phyloP scores from a whole-genome alignment of 2,113 vertebrate species.

The Thunnus maccoyii region DNA sequence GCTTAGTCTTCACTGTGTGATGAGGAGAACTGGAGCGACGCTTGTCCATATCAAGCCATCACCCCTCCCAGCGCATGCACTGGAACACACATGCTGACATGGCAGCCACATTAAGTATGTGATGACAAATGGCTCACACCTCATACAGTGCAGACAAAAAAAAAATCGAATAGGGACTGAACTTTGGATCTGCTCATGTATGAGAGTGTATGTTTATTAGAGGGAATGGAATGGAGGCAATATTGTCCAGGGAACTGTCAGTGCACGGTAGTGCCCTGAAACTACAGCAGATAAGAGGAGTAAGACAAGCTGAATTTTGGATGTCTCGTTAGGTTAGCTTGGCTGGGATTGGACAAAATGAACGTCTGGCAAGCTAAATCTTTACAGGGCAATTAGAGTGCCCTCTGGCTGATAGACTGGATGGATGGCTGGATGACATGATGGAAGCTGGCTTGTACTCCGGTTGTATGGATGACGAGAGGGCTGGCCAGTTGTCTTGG shows the following conservation, averaged over 20 bases:
- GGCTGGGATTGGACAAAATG: constrained; percentile 26
- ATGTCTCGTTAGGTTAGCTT: constrained; percentile 38
- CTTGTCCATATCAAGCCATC: constrained; percentile 61
- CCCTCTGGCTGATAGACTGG: constrained; percentile 63
- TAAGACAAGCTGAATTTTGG: constrained; percentile 45
- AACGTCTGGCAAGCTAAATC: constrained; percentile 39
- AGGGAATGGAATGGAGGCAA: constrained; percentile 49
- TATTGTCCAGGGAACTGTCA: constrained; percentile 69
- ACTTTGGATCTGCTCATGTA: constrained; percentile 44
- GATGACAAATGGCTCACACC: constrained; percentile 80
- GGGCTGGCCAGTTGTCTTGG: constrained; percentile 50
- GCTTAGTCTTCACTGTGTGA: constrained; percentile 59
- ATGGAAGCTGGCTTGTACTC: constrained; percentile 58
- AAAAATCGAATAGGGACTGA: constrained; percentile 33
- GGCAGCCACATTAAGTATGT: constrained; percentile 65
- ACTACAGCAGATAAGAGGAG: constrained; percentile 66
- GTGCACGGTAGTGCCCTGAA: constrained; percentile 57
- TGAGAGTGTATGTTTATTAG: constrained; percentile 55
- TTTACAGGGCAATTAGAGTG: constrained; percentile 54
- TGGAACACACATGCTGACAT: constrained; percentile 48
- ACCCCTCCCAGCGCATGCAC: constrained; percentile 15
- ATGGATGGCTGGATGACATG: constrained; percentile 61
- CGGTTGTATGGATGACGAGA: constrained; percentile 62
- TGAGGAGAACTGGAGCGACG: constrained; percentile 63
- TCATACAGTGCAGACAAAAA: constrained; percentile 47